Base-by-base conservation (phyloP, 2,888 invertebrate genomes). In the Polydrusus cervinus region DNA sequence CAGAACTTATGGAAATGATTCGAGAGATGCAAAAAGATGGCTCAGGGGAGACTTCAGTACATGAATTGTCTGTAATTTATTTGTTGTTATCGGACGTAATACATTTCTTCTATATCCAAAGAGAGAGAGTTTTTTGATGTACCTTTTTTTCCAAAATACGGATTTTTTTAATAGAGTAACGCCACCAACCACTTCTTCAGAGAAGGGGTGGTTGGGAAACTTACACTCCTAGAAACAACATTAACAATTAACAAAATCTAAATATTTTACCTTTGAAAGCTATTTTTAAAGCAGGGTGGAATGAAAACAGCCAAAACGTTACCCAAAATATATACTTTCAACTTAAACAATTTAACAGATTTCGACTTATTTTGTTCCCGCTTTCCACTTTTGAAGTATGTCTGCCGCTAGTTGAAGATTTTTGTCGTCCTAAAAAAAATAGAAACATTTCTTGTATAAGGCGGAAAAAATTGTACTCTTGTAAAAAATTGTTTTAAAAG, bases 21-120 rank as follows among this genome's bases (percentile, higher is more conserved):
- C 94, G 0, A 88, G 91, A 81, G 91, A 94, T 83, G 94, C 93
- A 0, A 94, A 94, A 84, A 87, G 92, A 77, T 93, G 93, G 92
- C 87, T 94, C 60, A 89, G 92, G 55, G 91, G 91, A 38, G 91
- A 92, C 83, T 92, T 90, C 83, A 84, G 87, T 38, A 77, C 81
- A 55, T 81, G 73, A 62, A 43, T 51, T 64, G n/a, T 25, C 18
- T 20, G 16, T 13, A 8, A 43, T 20, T 40, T 45, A 3, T 62
- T 43, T 43, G 30, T 57, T 45, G 5, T 49, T 14, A 18, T 14
- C 5, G 14, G 14, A 49, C 16, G 49, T 49, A 10, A 49, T 9
- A 49, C 11, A 43, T n/a, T 1, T 43, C 13, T n/a, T n/a, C 3
- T 43, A n/a, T 3, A 25, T 25, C 25, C 5, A 25, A 1, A 5